Percentiles rank a stretch among this genome's conserved stretches.
Conservation (phyloP, 1,140 invertebrate genomes). For the Caenorhabditis remanei region DNA sequence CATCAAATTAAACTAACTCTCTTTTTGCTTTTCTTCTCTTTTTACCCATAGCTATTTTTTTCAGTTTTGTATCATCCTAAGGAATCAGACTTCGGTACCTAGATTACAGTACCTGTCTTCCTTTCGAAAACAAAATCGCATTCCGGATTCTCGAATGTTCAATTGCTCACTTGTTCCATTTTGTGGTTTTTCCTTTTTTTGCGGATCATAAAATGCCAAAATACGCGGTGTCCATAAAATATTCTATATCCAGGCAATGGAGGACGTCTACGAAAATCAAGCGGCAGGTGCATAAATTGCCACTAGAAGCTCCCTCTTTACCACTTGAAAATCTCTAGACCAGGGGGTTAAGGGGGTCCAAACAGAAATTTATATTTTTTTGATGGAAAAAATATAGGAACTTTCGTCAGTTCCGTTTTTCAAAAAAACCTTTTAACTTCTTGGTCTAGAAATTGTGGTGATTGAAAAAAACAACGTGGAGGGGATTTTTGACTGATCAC, state of each 20-base stretch:
- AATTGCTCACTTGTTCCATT: background rate
- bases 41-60: background rate
- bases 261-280: slow-evolving; percentile 15
- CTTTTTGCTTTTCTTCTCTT: slow-evolving; percentile 11
- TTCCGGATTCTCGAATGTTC: background rate
- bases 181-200: background rate
- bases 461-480: background rate
- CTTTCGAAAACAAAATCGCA: background rate
- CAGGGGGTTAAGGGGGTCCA: background rate
- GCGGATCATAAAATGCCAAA: background rate
- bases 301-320: background rate
- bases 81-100: background rate
- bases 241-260: background rate
- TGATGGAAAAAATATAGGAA: background rate
- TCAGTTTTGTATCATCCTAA: too few species aligned
- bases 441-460: background rate
- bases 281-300: slow-evolving; percentile 48
- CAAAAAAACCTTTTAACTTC: background rate
- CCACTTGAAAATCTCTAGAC: slow-evolving; percentile 50
- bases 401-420: slow-evolving; percentile 44
- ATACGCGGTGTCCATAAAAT: background rate
- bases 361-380: slow-evolving; percentile 26
- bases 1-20: slow-evolving; percentile 53
- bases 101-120: background rate
- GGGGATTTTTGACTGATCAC: background rate